Conservation (phyloP, 1,140 invertebrate species). For the Zaprionus ghesquierei region DNA sequence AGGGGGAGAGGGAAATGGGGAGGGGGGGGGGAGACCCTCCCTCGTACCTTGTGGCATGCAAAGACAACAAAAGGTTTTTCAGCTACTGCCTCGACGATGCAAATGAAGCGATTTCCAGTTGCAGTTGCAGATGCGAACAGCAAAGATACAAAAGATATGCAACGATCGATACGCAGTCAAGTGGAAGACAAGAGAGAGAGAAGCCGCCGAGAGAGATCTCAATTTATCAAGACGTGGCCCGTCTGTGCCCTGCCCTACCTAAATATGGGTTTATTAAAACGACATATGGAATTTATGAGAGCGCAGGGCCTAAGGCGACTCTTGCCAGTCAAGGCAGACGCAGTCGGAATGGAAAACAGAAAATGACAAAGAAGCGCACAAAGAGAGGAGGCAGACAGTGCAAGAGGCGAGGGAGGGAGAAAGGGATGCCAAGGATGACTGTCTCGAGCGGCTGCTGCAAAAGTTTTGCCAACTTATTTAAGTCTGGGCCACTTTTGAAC, state of each 20-base stretch:
- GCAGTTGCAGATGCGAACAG: not conserved
- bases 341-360: constrained; percentile 25
- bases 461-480: constrained; percentile 63
- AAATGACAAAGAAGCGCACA: constrained; percentile 32
- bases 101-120: constrained; percentile 10
- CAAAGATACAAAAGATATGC: constrained; percentile 10
- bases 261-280: constrained; percentile 56
- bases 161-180: constrained; percentile 41
- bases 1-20: not conserved
- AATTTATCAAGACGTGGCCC: constrained; percentile 39
- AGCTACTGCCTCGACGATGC: constrained; percentile 15
- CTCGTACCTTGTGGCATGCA: not conserved
- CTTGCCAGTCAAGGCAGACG: not conserved
- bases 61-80: constrained; percentile 10
- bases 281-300: constrained; percentile 65
- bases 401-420: not conserved
- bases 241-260: not conserved
- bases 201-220: constrained; percentile 39
- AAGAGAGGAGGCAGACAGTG: not conserved
- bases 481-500: constrained; percentile 22
- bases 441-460: not conserved
- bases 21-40: not conserved
- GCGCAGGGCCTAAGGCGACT: constrained; percentile 2
- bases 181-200: constrained; percentile 29
- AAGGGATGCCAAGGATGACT: not conserved